These are phyloP conservation scores for Sitobion miscanthi DNA, from an alignment of 1,140 invertebrate species.

Conservation along the genomic window DNA sequence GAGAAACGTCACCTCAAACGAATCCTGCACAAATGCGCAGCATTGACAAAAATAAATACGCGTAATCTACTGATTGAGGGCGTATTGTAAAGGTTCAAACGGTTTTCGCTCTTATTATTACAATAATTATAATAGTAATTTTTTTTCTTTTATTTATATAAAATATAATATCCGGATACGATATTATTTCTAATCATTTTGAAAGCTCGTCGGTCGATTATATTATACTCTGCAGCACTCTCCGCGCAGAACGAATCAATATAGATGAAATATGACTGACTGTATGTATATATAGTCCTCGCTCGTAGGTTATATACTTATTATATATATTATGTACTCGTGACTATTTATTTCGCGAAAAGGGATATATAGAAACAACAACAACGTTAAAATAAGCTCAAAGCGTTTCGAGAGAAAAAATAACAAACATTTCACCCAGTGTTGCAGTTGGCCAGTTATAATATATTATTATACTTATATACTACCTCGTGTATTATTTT, in stretches of 20 bases:
- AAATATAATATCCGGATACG: not conserved
- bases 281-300: not conserved
- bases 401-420: slow-evolving; percentile 6
- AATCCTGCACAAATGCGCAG: not conserved
- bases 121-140: slow-evolving; percentile 33
- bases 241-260: not conserved
- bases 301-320: not conserved
- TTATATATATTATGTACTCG: not conserved
- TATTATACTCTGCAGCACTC: not conserved
- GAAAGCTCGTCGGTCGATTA: slow-evolving; percentile 30
- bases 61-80: slow-evolving; percentile 33
- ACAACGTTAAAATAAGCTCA: not conserved
- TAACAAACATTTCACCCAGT: not conserved
- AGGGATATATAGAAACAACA: not conserved
- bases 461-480: not conserved
- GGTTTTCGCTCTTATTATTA: slow-evolving; percentile 26
- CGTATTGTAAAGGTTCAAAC: slow-evolving; percentile 35
- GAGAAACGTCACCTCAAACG: slow-evolving; percentile 36
- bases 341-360: not conserved
- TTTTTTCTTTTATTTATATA: not conserved
- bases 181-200: slow-evolving; percentile 46
- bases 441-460: not conserved
- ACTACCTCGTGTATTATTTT: not conserved
- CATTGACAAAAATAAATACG: slow-evolving; percentile 36
- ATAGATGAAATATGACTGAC: not conserved